A percentile compares a stretch with the other conserved stretches of the same genome.
These are phyloP conservation scores for Micrastur ruficollis DNA, from an alignment of 2,797 vertebrate genomes.

Conservation along the genomic window DNA sequence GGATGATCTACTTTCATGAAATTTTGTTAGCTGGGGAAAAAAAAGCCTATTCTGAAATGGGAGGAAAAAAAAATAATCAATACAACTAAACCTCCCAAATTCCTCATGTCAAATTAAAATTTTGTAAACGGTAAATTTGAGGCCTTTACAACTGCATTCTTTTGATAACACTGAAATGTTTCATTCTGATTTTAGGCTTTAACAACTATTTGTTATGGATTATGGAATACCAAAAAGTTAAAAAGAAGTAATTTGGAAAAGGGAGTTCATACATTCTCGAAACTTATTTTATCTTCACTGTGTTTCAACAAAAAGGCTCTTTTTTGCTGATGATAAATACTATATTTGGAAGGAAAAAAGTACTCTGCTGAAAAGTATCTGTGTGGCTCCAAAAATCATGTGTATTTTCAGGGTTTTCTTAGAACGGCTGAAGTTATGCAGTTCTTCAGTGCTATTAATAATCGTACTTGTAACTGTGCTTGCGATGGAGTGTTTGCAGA, in stretches of 20 bases:
- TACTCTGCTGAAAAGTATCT: neutral
- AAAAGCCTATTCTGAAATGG: neutral
- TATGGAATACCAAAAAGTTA: neutral
- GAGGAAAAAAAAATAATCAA: neutral
- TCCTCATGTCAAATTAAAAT: neutral
- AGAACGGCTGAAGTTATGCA: neutral
- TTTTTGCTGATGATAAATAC: neutral
- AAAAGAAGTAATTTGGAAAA: neutral
- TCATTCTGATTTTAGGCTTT: neutral
- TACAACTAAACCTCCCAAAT: neutral
- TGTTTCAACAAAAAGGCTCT: neutral
- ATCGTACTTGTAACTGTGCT: neutral
- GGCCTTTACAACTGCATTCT: neutral
- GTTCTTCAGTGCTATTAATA: neutral
- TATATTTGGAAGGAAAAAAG: neutral
- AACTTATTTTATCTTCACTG: neutral
- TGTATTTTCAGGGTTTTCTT: neutral
- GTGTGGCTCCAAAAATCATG: neutral
- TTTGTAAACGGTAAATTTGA: neutral
- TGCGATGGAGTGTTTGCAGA: neutral
- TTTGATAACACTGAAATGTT: neutral
- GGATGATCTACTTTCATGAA: neutral
- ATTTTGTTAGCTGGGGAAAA: neutral
- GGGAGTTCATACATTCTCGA: neutral
- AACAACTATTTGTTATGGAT: neutral